Conservation (phyloP, 2,113 vertebrate species). For the Micronycteris hirsuta region DNA sequence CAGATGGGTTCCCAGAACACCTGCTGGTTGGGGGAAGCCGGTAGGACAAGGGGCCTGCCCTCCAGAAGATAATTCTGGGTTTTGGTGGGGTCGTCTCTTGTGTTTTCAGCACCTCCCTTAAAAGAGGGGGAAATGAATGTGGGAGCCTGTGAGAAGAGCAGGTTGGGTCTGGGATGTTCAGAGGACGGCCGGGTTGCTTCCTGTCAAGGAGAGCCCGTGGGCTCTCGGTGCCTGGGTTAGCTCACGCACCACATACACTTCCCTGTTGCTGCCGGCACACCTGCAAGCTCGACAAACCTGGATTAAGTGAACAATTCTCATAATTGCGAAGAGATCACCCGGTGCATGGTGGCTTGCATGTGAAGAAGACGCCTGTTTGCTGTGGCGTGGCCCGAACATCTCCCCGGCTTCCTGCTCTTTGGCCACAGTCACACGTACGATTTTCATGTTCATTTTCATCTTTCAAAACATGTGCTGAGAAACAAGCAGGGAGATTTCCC, state of each 20-base stretch:
- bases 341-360: background rate
- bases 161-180: background rate
- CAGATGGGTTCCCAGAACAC: too few relatives aligned
- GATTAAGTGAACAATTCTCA: background rate
- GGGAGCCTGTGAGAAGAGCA: background rate
- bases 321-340: background rate
- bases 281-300: background rate
- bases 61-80: too few relatives aligned
- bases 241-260: background rate
- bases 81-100: background rate
- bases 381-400: background rate
- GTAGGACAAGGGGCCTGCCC: too few relatives aligned
- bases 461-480: background rate
- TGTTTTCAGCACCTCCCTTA: background rate
- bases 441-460: background rate
- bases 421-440: background rate
- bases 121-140: background rate
- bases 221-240: background rate
- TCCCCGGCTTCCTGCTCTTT: background rate
- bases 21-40: too few relatives aligned
- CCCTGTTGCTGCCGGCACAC: background rate
- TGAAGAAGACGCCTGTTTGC: background rate
- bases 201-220: background rate
- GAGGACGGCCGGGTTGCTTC: background rate
- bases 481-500: background rate